phyloP scores from a whole-genome alignment of 2,113 vertebrate species.

The Cyprinodon variegatus region DNA sequence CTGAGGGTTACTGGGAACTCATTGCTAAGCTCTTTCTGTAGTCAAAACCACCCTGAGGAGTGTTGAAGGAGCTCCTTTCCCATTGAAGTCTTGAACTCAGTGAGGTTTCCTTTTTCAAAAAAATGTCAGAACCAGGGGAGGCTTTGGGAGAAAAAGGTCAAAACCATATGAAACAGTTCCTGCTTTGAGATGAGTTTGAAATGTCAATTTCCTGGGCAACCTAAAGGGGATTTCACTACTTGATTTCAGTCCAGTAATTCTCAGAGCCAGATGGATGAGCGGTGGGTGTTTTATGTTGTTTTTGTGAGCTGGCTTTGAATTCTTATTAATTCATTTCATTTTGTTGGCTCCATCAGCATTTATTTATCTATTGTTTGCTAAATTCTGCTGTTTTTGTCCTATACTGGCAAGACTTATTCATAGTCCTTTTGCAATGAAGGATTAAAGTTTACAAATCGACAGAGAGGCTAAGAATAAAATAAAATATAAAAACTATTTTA shows the following conservation, averaged over 20 bases:
- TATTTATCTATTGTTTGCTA: too few relatives aligned
- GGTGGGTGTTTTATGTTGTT: too few relatives aligned
- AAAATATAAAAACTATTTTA: too few relatives aligned
- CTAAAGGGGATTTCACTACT: slow-evolving; percentile 6
- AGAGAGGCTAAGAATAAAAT: too few relatives aligned
- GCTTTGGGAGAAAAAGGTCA: slow-evolving; percentile 46
- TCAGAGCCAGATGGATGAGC: neutral
- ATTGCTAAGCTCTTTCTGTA: slow-evolving; percentile 14
- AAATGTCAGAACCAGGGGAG: slow-evolving; percentile 40
- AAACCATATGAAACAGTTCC: slow-evolving; percentile 30
- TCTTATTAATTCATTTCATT: too few relatives aligned
- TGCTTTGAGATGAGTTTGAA: slow-evolving; percentile 30
- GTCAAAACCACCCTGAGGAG: slow-evolving; percentile 11
- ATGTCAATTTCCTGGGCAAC: slow-evolving; percentile 34
- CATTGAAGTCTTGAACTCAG: neutral
- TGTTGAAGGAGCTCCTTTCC: neutral
- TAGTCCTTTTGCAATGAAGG: too few relatives aligned
- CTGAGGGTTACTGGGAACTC: slow-evolving; percentile 36
- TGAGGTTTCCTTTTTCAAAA: slow-evolving; percentile 1
- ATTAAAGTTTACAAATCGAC: too few relatives aligned
- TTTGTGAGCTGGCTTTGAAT: neutral
- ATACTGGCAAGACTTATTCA: too few relatives aligned
- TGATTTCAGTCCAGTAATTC: neutral
- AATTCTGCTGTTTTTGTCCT: too few relatives aligned
- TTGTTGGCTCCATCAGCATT: too few relatives aligned